A percentile compares a stretch with the other conserved stretches of the same genome.
Conservation (phyloP, 2,888 invertebrate species). For the Nemoura dubitans region DNA sequence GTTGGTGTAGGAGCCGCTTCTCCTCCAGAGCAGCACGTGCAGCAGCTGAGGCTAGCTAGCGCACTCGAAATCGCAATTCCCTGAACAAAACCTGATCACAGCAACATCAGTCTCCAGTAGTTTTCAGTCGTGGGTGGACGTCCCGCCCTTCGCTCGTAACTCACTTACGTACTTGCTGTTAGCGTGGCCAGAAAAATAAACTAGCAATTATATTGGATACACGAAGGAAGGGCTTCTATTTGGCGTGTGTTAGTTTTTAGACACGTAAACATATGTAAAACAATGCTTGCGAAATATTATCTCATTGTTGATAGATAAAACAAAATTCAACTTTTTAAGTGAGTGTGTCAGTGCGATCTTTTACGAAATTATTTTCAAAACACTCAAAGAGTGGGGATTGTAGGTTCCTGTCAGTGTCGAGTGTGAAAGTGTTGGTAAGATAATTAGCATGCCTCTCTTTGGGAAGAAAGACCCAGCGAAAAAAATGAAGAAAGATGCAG, state of each 20-base stretch:
- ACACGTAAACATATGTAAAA: background rate
- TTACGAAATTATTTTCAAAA: background rate
- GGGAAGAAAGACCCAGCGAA: constrained; percentile 89
- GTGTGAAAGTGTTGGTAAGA: constrained; percentile 20
- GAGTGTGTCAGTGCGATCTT: background rate
- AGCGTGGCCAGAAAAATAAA: background rate
- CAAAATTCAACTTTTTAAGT: background rate
- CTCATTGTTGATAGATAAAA: constrained; percentile 3
- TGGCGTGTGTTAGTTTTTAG: background rate
- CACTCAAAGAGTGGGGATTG: background rate
- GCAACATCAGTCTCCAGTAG: background rate
- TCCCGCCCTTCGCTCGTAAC: background rate
- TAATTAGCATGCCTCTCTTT: constrained; percentile 80
- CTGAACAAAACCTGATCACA: background rate
- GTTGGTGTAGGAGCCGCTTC: too few relatives aligned
- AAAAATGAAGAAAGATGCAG: constrained; percentile 83
- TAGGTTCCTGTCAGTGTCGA: background rate
- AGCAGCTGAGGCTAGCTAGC: background rate
- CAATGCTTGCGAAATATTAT: constrained; percentile 18
- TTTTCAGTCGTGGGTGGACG: background rate
- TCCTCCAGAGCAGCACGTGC: too few relatives aligned
- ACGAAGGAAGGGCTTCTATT: background rate
- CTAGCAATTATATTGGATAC: background rate
- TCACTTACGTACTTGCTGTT: background rate
- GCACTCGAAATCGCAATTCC: background rate